Evolutionary conservation across 2,888 invertebrate genomes (phyloP).

Genomic region (Nemapogon koenigi): DNA sequence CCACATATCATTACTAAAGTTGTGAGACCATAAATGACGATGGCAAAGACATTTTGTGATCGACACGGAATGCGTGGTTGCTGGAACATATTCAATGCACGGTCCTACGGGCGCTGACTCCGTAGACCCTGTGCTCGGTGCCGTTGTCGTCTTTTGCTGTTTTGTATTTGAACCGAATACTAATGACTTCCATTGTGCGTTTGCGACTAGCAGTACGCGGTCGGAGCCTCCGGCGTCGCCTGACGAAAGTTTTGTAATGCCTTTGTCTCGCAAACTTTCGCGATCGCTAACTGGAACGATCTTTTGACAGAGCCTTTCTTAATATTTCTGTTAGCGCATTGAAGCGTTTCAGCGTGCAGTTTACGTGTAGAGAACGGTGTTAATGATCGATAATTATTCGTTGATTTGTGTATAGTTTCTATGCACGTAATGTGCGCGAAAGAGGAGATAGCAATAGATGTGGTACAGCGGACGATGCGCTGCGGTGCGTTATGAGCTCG

Average conservation of each 20-base stretch:
- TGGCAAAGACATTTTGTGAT: no score
- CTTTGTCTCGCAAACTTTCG: slow-evolving; percentile 52
- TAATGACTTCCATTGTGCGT: slow-evolving; percentile 44
- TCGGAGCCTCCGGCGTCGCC: slow-evolving; percentile 28
- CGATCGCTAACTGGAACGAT: slow-evolving; percentile 42
- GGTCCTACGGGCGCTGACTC: slow-evolving; percentile 52
- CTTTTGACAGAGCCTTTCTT: slow-evolving; percentile 28
- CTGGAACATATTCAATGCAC: slow-evolving; percentile 45
- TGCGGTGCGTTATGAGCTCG: slow-evolving; percentile 21
- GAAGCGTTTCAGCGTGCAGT: no score
- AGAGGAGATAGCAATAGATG: no score
- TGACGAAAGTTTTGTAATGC: slow-evolving; percentile 52
- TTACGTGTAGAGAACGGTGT: slow-evolving; percentile 18
- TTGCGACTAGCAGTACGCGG: slow-evolving; percentile 26
- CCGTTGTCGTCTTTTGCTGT: slow-evolving; percentile 11
- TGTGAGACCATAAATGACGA: no score
- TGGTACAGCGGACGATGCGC: no score
- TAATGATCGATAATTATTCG: slow-evolving; percentile 23
- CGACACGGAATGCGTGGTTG: slow-evolving; percentile 26
- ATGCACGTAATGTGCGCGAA: no score
- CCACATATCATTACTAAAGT: no score
- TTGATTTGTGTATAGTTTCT: no score
- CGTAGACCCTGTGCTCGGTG: slow-evolving; percentile 37
- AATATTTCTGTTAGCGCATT: no score
- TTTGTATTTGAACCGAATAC: slow-evolving; percentile 50